phyloP scores from a whole-genome alignment of 2,797 vertebrate genomes.

The Limosa lapponica region DNA sequence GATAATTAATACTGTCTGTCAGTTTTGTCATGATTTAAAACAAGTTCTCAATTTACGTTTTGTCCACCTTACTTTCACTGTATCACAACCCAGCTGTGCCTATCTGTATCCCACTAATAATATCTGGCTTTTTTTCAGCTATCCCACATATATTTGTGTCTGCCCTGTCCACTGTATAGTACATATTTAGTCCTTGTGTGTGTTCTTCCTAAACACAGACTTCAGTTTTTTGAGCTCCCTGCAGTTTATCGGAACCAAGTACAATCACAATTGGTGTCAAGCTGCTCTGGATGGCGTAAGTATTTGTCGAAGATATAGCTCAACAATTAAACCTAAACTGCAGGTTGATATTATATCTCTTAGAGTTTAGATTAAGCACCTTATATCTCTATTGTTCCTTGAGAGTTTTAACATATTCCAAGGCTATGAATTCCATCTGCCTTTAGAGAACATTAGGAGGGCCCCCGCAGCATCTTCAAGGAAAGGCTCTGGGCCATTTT shows the following conservation, averaged over 20 bases:
- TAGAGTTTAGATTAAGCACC: neutral
- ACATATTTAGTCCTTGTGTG: neutral
- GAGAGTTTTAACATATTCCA: neutral
- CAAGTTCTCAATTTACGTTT: neutral
- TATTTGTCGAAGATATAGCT: neutral
- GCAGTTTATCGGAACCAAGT: neutral
- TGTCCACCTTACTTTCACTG: neutral
- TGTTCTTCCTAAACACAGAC: neutral
- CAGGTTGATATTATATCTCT: neutral
- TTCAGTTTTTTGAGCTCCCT: neutral
- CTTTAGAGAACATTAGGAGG: neutral
- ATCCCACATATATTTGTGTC: neutral
- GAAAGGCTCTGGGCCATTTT: neutral
- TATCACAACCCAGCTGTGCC: neutral
- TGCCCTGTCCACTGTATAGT: neutral
- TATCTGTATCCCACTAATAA: neutral
- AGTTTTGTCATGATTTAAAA: neutral
- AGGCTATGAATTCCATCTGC: neutral
- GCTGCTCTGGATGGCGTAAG: neutral
- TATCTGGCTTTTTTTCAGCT: neutral
- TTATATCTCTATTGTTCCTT: neutral
- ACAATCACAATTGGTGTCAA: neutral
- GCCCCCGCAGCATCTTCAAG: constrained; percentile 8
- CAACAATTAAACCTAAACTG: neutral
- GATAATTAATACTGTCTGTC: neutral